Evolutionary conservation across 2,888 invertebrate species (phyloP), one percentile per base, ranked within the genome.

Genomic region (Elmis aenea): DNA sequence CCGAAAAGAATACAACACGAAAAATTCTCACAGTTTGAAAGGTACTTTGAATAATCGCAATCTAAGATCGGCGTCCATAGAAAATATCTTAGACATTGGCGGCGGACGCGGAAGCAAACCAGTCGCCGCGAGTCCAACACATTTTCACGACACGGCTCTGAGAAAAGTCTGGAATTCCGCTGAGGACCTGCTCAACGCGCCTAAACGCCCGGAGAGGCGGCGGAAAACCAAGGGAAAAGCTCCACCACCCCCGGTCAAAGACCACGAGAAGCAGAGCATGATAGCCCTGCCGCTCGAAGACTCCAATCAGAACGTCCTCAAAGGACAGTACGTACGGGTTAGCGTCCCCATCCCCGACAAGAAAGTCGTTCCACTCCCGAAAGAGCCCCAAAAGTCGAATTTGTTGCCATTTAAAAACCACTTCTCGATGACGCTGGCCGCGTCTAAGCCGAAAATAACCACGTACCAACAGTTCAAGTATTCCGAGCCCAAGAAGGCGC

Each of bases 251-350:
- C 62, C 60, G 5, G 54, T 49, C 24, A n/a, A n/a, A n/a, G n/a
- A n/a, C n/a, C n/a, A n/a, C n/a, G n/a, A n/a, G n/a, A n/a, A n/a
- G n/a, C n/a, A n/a, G n/a, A n/a, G n/a, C n/a, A n/a, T n/a, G n/a
- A n/a, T n/a, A 42, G 66, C 66, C 2, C 66, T 65, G 2, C 59
- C 56, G 15, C 64, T 61, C 3, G 62, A 59, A 5, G 54, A 48
- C 24, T 22, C 3, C 8, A 24, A 28, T 53, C 51, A 56, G 21
- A 64, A 68, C 45, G 54, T 69, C 3, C 52, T 67, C 13, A 60
- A 64, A 34, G 69, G 69, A 2, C 67, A 69, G 51, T 69, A 62
- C 37, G 67, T 70, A 0, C 51, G 69, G 15, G 67, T 69, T 1
- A 63, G 60, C 38, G 68, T 68, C 5, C 57, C 52, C 24, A 45